A percentile compares a stretch with the other conserved stretches of the same genome.
Evolutionary conservation across 2,113 vertebrate genomes (phyloP).

Genomic region (Austrofundulus limnaeus): DNA sequence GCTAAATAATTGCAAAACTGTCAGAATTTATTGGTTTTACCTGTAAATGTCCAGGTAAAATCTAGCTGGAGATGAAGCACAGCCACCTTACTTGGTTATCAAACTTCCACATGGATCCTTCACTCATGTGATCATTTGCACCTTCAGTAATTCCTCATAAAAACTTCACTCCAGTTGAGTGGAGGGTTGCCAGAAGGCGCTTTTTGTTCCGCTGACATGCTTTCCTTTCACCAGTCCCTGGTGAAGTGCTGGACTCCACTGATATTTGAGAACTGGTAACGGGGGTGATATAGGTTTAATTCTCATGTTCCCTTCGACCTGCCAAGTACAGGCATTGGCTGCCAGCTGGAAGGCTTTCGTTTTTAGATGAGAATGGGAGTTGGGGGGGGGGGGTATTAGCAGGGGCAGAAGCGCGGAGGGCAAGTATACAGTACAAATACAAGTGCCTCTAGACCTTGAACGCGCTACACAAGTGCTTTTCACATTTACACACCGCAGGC

Average conservation of each 20-base stretch:
- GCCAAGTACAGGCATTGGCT: conserved; percentile 74
- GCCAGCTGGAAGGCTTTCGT: conserved; percentile 85
- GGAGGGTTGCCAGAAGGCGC: conserved; percentile 70
- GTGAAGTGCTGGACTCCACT: conserved; percentile 82
- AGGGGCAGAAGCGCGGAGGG: conserved; percentile 58
- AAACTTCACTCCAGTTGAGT: conserved; percentile 71
- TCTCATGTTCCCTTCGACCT: conserved; percentile 79
- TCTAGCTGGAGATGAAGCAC: not conserved
- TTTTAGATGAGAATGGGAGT: conserved; percentile 36
- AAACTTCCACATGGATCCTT: conserved; percentile 16
- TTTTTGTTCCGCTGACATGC: conserved; percentile 71
- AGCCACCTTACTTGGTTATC: conserved; percentile 5
- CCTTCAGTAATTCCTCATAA: conserved; percentile 49
- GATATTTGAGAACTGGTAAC: conserved; percentile 82
- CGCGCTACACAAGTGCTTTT: conserved; percentile 65
- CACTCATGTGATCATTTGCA: conserved; percentile 38
- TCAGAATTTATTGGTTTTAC: not conserved
- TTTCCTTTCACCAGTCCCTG: conserved; percentile 72
- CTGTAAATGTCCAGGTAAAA: conserved; percentile 2
- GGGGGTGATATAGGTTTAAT: conserved; percentile 83
- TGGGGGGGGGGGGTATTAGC: conserved; percentile 52
- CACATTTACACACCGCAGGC: conserved; percentile 64
- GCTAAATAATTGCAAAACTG: not conserved
- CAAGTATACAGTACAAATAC: conserved; percentile 63
- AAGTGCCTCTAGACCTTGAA: conserved; percentile 70